Conservation (phyloP, 2,888 invertebrate species). For the Ornithoptera alexandrae region DNA sequence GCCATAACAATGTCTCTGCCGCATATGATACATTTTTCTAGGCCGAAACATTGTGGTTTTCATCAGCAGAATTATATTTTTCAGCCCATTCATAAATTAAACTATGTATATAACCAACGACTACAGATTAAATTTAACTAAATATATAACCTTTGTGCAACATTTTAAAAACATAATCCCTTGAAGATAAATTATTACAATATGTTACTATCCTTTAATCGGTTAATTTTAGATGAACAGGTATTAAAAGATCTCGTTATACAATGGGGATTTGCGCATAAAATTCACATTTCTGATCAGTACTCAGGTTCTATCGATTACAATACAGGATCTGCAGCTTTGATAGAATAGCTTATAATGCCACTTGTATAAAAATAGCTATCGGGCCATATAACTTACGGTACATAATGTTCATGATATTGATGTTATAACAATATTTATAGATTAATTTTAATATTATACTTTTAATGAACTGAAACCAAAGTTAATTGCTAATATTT, state of each 20-base stretch:
- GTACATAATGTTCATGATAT: neutral
- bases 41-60: too few relatives aligned
- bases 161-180: neutral
- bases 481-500: too few relatives aligned
- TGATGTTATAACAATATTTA: neutral
- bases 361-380: constrained; percentile 1
- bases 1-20: too few relatives aligned
- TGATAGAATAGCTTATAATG: constrained; percentile 15
- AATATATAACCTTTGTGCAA: neutral
- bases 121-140: neutral
- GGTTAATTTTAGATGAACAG: constrained; percentile 1
- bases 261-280: constrained; percentile 12
- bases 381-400: neutral
- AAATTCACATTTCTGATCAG: constrained; percentile 10
- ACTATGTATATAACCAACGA: too few relatives aligned
- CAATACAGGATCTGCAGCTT: constrained; percentile 16
- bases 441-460: neutral
- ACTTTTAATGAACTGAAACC: too few relatives aligned
- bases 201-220: constrained; percentile 1
- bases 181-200: neutral
- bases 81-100: too few relatives aligned
- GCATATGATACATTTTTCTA: too few relatives aligned
- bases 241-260: constrained; percentile 12
- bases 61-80: too few relatives aligned
- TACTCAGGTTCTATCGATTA: constrained; percentile 9